These are phyloP conservation scores for Danio rerio DNA, from an alignment of 2,113 vertebrate genomes.

Conservation along the genomic window DNA sequence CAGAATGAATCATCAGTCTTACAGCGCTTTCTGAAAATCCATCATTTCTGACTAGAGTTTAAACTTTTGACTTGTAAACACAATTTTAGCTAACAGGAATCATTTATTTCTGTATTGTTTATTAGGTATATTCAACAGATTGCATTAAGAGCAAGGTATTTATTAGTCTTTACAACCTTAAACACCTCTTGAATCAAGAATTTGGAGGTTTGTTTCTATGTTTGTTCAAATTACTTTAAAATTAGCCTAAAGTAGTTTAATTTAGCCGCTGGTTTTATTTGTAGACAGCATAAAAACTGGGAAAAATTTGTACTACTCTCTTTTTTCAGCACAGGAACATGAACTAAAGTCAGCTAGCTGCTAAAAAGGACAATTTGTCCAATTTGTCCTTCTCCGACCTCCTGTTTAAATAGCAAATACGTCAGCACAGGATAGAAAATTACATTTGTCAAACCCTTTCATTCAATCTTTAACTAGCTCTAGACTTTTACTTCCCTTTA, in stretches of 20 bases:
- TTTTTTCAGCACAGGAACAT: neutral
- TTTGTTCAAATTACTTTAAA: neutral
- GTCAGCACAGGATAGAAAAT: neutral
- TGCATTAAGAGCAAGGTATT: neutral
- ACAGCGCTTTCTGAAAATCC: neutral
- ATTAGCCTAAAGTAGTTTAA: neutral
- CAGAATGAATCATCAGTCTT: neutral
- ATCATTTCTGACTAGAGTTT: neutral
- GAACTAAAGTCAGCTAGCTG: neutral
- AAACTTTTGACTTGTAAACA: neutral
- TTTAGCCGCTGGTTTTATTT: neutral
- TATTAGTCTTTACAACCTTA: neutral
- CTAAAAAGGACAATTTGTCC: neutral
- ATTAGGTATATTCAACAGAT: neutral
- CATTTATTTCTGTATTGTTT: neutral
- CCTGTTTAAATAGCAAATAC: neutral
- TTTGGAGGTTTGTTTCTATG: neutral
- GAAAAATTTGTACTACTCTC: neutral
- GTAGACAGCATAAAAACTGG: neutral
- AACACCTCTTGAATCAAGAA: neutral
- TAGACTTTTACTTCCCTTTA: neutral
- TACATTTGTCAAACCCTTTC: too few species aligned
- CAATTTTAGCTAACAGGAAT: neutral
- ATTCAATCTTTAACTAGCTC: neutral
- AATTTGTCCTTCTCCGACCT: neutral